These are phyloP conservation scores for Ochlodes sylvanus DNA, from an alignment of 2,888 invertebrate genomes.

Conservation along the genomic window DNA sequence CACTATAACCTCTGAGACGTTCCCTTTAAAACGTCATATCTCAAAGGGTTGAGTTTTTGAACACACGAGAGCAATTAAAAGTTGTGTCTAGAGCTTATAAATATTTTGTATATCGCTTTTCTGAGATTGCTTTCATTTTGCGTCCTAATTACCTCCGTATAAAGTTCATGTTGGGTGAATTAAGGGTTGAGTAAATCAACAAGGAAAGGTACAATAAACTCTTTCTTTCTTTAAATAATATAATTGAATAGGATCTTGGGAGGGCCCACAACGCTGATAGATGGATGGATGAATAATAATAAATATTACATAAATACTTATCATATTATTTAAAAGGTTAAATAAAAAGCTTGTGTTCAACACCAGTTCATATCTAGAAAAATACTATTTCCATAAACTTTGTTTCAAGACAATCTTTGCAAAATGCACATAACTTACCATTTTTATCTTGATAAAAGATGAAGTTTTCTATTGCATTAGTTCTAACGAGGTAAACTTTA, in stretches of 20 bases:
- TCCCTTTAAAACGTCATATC: slow-evolving; percentile 16
- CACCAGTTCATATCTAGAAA: background rate
- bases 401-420: background rate
- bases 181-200: slow-evolving; percentile 12
- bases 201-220: background rate
- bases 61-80: slow-evolving; percentile 53
- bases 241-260: too few relatives aligned
- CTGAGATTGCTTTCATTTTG: slow-evolving; percentile 24
- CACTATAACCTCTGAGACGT: background rate
- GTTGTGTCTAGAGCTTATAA: slow-evolving; percentile 53
- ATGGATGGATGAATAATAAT: too few relatives aligned
- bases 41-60: slow-evolving; percentile 51
- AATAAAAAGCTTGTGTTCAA: too few relatives aligned
- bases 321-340: background rate
- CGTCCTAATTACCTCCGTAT: background rate
- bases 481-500: slow-evolving; percentile 38
- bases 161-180: slow-evolving; percentile 2
- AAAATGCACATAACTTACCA: slow-evolving; percentile 32
- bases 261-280: too few relatives aligned
- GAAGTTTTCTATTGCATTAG: slow-evolving; percentile 39
- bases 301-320: too few relatives aligned
- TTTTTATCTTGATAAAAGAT: slow-evolving; percentile 37
- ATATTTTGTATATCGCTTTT: slow-evolving; percentile 45
- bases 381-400: background rate
- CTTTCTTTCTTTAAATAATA: too few relatives aligned